Percentiles rank a stretch among this genome's conserved stretches.
These are phyloP conservation scores for Ammodytes dubius DNA, from an alignment of 2,113 vertebrate species.

Conservation along the genomic window DNA sequence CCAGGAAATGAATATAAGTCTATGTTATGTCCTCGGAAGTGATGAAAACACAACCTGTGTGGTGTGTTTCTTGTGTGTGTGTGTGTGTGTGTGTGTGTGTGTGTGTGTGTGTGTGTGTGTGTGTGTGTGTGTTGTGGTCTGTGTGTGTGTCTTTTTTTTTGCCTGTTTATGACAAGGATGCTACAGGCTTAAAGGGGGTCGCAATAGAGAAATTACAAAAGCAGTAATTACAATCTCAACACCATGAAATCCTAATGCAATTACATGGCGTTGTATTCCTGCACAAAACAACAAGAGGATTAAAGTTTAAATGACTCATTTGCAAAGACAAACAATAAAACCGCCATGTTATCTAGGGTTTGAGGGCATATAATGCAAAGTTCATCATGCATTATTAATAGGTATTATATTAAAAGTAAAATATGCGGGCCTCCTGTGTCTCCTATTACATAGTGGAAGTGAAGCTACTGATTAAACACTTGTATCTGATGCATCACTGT, in stretches of 20 bases:
- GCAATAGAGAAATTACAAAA: conserved; percentile 50
- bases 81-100: background rate
- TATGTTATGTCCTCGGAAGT: too few relatives aligned
- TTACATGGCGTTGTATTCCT: conserved; percentile 51
- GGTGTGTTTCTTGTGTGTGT: background rate
- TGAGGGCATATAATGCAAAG: conserved; percentile 60
- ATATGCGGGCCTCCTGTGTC: conserved; percentile 51
- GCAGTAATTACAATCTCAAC: conserved; percentile 54
- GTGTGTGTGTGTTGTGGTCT: background rate
- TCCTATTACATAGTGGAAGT: conserved; percentile 35
- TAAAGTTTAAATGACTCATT: conserved; percentile 76
- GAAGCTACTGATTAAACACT: conserved; percentile 58
- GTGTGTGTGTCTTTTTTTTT: background rate
- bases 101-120: background rate
- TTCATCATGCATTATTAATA: conserved; percentile 75
- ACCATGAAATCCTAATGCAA: conserved; percentile 63
- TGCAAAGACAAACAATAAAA: conserved; percentile 78
- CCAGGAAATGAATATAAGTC: too few relatives aligned
- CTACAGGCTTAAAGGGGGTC: conserved; percentile 6
- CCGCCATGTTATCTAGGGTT: conserved; percentile 42
- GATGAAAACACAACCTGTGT: too few relatives aligned
- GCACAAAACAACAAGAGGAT: conserved; percentile 64
- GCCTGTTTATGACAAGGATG: background rate
- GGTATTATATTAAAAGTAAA: conserved; percentile 74
- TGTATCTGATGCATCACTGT: conserved; percentile 27